Conservation (phyloP, 2,113 vertebrate genomes). For the Guaruba guarouba region DNA sequence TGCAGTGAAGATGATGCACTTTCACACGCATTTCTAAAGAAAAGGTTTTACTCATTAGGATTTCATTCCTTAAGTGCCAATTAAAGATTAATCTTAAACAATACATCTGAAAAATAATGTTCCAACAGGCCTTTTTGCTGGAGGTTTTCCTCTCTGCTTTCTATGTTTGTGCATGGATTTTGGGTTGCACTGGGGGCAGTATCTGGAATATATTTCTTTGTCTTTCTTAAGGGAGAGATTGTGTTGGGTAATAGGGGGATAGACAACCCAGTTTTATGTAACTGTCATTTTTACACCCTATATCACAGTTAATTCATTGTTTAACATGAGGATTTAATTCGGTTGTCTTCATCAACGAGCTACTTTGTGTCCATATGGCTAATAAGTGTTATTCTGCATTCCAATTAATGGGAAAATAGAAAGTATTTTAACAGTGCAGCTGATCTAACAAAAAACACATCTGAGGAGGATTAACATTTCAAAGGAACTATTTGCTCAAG, state of each 20-base stretch:
- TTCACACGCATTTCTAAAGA: neutral
- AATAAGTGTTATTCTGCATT: constrained; percentile 65
- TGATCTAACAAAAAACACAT: constrained; percentile 71
- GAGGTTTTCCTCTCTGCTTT: neutral
- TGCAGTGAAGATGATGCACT: neutral
- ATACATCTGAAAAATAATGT: neutral
- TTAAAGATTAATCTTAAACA: neutral
- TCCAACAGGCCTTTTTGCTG: neutral
- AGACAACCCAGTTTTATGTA: neutral
- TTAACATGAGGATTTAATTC: constrained; percentile 53
- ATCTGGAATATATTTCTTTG: neutral
- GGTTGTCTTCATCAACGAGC: constrained; percentile 49
- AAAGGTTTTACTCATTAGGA: neutral
- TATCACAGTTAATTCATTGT: constrained; percentile 48
- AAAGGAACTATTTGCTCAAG: constrained; percentile 72
- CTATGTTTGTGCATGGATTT: neutral
- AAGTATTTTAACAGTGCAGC: constrained; percentile 70
- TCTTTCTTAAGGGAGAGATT: neutral
- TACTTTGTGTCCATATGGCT: constrained; percentile 68
- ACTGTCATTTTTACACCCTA: neutral
- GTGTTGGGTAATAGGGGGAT: neutral
- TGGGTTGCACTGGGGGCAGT: neutral
- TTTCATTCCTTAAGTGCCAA: neutral
- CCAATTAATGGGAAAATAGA: constrained; percentile 60
- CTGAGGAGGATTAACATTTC: constrained; percentile 71